Percentiles rank a stretch among this genome's conserved stretches.
These are phyloP conservation scores for Blastobasis adustella DNA, from an alignment of 2,888 invertebrate species.

Conservation along the genomic window DNA sequence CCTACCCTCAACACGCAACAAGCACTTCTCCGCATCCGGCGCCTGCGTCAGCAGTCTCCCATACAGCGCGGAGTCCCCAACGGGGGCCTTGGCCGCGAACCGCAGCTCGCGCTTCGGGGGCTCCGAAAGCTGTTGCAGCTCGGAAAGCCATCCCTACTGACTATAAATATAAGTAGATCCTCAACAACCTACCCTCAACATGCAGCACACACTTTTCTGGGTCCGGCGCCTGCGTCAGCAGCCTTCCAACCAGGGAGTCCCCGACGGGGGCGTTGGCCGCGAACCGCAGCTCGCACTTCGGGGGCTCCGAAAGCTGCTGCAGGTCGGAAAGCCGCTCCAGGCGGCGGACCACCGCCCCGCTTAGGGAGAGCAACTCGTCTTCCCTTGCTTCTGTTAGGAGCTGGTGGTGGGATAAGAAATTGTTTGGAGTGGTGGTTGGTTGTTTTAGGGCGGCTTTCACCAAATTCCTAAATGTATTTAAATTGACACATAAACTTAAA, in stretches of 20 bases:
- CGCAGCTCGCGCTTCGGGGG: slow-evolving; percentile 44
- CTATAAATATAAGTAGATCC: too few species aligned
- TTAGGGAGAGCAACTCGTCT: slow-evolving; percentile 81
- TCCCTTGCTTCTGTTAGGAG: slow-evolving; percentile 78
- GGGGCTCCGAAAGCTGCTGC: slow-evolving; percentile 44
- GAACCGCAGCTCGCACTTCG: slow-evolving; percentile 49
- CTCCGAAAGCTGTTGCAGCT: slow-evolving; percentile 55
- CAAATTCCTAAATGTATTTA: too few species aligned
- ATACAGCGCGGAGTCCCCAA: slow-evolving; percentile 43
- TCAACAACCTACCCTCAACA: slow-evolving; percentile 62
- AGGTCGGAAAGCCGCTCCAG: slow-evolving; percentile 77
- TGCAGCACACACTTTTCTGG: slow-evolving; percentile 74
- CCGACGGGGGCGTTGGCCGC: slow-evolving; percentile 41
- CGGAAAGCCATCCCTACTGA: too few species aligned
- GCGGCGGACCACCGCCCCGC: slow-evolving; percentile 78
- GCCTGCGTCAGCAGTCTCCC: slow-evolving; percentile 74
- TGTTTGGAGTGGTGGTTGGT: too few species aligned
- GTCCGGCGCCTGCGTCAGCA: slow-evolving; percentile 78
- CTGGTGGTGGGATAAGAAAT: slow-evolving; percentile 37
- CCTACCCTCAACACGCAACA: slow-evolving; percentile 73
- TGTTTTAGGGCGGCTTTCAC: too few species aligned
- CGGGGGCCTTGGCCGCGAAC: slow-evolving; percentile 47
- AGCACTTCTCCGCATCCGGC: slow-evolving; percentile 76
- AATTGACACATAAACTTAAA: too few species aligned
- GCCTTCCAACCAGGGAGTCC: slow-evolving; percentile 43